Evolutionary conservation across 2,797 vertebrate species (phyloP).

Genomic region (Potorous gilbertii): DNA sequence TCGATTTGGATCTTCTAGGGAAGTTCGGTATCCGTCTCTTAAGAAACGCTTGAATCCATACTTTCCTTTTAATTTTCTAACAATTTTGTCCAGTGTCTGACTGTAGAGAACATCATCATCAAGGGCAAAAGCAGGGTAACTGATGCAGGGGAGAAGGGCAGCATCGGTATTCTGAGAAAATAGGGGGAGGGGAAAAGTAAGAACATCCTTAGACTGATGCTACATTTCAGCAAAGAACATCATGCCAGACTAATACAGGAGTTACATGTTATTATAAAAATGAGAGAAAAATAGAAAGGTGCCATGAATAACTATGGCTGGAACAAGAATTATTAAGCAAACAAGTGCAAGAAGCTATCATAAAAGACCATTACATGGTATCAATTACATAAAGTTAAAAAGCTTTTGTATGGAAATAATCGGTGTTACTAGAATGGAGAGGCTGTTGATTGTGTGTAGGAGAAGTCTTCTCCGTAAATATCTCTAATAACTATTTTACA

Average conservation of each 20-base stretch:
- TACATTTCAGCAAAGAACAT: neutral
- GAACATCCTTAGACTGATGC: neutral
- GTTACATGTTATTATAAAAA: neutral
- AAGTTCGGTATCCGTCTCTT: slow-evolving; percentile 95
- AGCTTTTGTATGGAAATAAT: neutral
- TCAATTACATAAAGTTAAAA: neutral
- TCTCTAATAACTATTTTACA: neutral
- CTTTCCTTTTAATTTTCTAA: slow-evolving; percentile 95
- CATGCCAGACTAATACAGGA: neutral
- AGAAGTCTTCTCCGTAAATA: neutral
- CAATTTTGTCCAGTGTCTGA: slow-evolving; percentile 96
- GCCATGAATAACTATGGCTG: neutral
- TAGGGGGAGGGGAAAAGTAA: neutral
- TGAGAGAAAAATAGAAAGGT: neutral
- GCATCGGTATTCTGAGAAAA: slow-evolving; percentile 94
- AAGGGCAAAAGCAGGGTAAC: slow-evolving; percentile 97
- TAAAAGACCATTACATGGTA: neutral
- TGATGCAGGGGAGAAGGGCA: slow-evolving; percentile 95
- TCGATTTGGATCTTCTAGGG: slow-evolving; percentile 93
- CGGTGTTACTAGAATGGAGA: neutral
- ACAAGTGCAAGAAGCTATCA: neutral
- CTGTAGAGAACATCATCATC: slow-evolving; percentile 95
- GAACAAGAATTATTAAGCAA: neutral
- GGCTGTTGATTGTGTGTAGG: neutral
- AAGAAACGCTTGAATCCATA: slow-evolving; percentile 97